phyloP scores from a whole-genome alignment of 2,113 vertebrate genomes.

The Oncorhynchus masou region DNA sequence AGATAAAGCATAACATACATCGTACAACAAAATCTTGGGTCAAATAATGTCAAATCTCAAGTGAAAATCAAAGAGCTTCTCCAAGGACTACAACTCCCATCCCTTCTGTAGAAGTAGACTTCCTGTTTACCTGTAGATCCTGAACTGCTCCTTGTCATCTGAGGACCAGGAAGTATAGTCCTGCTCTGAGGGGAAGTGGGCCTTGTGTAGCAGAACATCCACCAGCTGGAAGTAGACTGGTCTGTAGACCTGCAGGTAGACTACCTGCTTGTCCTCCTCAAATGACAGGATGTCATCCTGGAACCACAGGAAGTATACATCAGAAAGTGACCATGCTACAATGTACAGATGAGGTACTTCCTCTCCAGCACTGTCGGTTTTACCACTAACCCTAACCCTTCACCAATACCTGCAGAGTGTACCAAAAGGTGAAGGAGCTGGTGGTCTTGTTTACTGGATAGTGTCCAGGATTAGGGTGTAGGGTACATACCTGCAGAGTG shows the following conservation, averaged over 20 bases:
- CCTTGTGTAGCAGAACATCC: conserved; percentile 92
- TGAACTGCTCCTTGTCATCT: conserved; percentile 96
- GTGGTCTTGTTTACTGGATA: conserved; percentile 96
- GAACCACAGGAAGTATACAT: background rate
- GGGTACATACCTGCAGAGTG: conserved; percentile 51
- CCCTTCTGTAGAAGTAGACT: background rate
- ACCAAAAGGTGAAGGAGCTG: conserved; percentile 98
- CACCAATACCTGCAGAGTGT: conserved; percentile 62
- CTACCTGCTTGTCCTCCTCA: conserved; percentile 87
- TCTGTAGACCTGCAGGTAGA: conserved; percentile 94
- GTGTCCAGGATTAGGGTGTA: conserved; percentile 76
- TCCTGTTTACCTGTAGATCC: conserved; percentile 88
- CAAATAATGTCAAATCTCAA: background rate
- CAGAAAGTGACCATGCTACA: background rate
- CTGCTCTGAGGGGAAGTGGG: conserved; percentile 89
- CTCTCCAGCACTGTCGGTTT: no score
- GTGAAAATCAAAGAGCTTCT: background rate
- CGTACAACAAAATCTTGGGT: no score
- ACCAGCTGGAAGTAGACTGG: conserved; percentile 96
- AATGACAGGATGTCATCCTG: conserved; percentile 96
- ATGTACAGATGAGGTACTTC: background rate
- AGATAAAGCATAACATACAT: no score
- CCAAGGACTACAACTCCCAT: background rate
- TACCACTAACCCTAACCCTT: background rate
- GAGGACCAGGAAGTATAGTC: conserved; percentile 90